Percentiles rank a stretch among this genome's conserved stretches.
These are phyloP conservation scores for Gavialis gangeticus DNA, from an alignment of 2,113 vertebrate genomes.

Conservation along the genomic window DNA sequence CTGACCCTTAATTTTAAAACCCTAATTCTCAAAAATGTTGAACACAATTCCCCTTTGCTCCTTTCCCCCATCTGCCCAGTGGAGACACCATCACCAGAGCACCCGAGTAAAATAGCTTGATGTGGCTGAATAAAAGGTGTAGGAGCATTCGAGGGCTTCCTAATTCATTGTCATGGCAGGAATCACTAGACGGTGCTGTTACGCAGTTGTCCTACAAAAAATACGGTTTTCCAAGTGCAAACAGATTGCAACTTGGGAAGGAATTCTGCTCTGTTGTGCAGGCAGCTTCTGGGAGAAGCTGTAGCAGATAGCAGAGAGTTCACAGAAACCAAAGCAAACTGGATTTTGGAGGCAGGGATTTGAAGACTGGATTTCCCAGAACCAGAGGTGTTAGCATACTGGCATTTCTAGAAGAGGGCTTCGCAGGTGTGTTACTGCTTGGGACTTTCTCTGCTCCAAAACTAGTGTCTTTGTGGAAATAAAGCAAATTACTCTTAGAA, in stretches of 20 bases:
- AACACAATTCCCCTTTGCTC: background rate
- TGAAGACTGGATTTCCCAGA: too few relatives aligned
- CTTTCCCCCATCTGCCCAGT: background rate
- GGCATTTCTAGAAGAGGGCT: background rate
- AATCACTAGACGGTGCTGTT: constrained; percentile 57
- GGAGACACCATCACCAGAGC: background rate
- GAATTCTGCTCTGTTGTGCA: background rate
- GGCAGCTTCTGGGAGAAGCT: background rate
- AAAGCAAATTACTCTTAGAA: background rate
- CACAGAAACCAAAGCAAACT: background rate
- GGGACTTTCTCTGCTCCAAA: background rate
- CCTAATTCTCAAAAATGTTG: background rate
- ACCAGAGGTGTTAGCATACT: background rate
- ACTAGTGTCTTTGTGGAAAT: background rate
- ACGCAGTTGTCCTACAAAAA: background rate
- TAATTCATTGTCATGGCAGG: constrained; percentile 28
- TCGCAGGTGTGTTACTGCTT: background rate
- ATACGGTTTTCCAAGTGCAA: background rate
- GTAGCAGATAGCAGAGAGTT: background rate
- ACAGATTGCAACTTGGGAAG: background rate
- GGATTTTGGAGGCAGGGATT: too few relatives aligned
- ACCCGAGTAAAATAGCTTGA: background rate
- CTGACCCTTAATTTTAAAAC: background rate
- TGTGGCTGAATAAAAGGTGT: background rate
- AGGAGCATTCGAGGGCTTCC: background rate